Base-by-base conservation (phyloP, 2,113 vertebrate genomes). In the Bujurquina vittata region DNA sequence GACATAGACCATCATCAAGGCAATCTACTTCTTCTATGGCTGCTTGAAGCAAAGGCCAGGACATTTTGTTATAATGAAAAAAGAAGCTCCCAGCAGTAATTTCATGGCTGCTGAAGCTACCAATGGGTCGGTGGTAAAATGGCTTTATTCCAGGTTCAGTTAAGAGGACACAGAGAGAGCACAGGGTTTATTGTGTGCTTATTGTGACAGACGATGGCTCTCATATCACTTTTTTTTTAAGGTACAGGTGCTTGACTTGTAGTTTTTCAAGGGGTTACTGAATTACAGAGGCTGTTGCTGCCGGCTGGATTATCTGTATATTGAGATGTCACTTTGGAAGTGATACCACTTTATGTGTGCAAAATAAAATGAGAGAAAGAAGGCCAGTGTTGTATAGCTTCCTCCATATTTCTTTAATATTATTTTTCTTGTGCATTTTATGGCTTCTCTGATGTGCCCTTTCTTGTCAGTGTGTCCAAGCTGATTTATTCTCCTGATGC, bases 401-500 rank as follows among this genome's bases (percentile, higher is more conserved):
- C 80, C 84, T 91, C 79, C 75, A 85, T 86, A 88, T 89, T 89
- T 91, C 87, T 86, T 90, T 88, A 88, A 89, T 89, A 91, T 89
- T 91, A 89, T 91, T 91, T 93, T 90, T 81, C 83, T 80, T 76
- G 79, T 87, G 89, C 87, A 81, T 89, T 94, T 89, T 84, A 87
- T 80, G 69, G 84, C 89, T 88, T 79, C 85, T 85, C 90, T 90
- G 87, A 84, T 90, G 90, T 93, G 93, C 92, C 93, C 92, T 94
- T 94, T 91, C 89, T 95, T 93, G 94, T 95, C 94, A 94, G 84
- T 54, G 76, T 94, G 94, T 94, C 92, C 91, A 80, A 89, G 92
- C 88, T 91, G 91, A 95, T 95, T 95, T 93, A 95, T 93, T 93
- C 81, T 89, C 89, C 91, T 79, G 89, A 92, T 92, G 93, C 92